phyloP scores from a whole-genome alignment of 64 coral and sea anemone genomes.

The Trachythela sp. region DNA sequence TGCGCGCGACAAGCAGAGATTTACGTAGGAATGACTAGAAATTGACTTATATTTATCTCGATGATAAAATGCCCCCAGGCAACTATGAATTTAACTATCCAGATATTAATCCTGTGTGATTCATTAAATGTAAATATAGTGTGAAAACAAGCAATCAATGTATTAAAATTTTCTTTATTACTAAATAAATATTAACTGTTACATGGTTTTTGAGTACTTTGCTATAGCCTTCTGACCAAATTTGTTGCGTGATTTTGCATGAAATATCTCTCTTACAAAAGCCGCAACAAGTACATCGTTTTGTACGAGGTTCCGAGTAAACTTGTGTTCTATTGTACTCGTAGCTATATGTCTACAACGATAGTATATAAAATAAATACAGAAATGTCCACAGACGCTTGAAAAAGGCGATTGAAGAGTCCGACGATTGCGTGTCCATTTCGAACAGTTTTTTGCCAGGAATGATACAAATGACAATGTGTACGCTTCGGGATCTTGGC shows the following conservation, averaged over 20 bases:
- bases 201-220: neutral
- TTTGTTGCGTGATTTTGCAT: neutral
- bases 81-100: too few species aligned
- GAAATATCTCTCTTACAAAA: neutral
- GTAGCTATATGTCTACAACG: neutral
- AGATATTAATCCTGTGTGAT: too few species aligned
- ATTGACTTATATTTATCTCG: too few species aligned
- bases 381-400: neutral
- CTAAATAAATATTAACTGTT: neutral
- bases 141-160: neutral
- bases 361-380: neutral
- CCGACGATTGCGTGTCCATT: neutral
- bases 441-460: neutral
- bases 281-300: neutral
- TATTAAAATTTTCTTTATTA: neutral
- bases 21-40: too few species aligned
- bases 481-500: neutral
- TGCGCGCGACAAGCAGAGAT: too few species aligned
- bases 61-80: too few species aligned
- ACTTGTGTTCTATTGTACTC: neutral
- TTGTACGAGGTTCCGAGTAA: neutral
- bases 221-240: neutral
- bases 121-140: too few species aligned
- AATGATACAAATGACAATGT: neutral
- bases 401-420: neutral